A percentile compares a stretch with the other conserved stretches of the same genome.
Conservation (phyloP, 2,888 invertebrate genomes). For the Tachina fera region DNA sequence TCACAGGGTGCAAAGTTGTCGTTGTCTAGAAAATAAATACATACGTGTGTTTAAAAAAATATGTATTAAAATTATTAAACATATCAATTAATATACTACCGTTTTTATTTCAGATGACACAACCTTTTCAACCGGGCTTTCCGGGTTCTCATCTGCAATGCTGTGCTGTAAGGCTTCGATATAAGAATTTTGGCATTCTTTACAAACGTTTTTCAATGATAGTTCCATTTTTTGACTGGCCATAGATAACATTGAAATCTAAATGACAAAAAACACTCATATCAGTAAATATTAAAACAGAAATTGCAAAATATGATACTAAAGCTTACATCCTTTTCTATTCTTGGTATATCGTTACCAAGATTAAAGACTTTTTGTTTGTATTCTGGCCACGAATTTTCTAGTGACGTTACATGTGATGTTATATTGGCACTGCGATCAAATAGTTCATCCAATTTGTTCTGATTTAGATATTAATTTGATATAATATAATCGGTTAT, state of each 20-base stretch:
- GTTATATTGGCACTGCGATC: constrained; percentile 80
- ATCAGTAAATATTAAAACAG: not conserved
- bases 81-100: constrained; percentile 30
- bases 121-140: constrained; percentile 46
- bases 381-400: constrained; percentile 80
- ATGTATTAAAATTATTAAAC: not conserved
- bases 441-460: constrained; percentile 78
- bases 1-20: constrained; percentile 65
- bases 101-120: constrained; percentile 56
- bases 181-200: constrained; percentile 70
- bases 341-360: constrained; percentile 76
- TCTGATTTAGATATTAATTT: constrained; percentile 73
- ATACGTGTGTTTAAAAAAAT: not conserved
- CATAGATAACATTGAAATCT: constrained; percentile 63
- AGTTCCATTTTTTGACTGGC: constrained; percentile 66
- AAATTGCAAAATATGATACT: not conserved
- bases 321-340: constrained; percentile 77
- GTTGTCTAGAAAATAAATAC: constrained; percentile 60
- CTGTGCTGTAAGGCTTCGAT: constrained; percentile 70
- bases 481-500: not conserved
- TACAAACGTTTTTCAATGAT: constrained; percentile 63
- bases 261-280: not conserved
- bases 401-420: constrained; percentile 80
- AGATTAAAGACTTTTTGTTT: constrained; percentile 77
- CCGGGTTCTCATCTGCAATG: constrained; percentile 45